Evolutionary conservation across 2,113 vertebrate genomes (phyloP).

Genomic region (Melospiza georgiana): DNA sequence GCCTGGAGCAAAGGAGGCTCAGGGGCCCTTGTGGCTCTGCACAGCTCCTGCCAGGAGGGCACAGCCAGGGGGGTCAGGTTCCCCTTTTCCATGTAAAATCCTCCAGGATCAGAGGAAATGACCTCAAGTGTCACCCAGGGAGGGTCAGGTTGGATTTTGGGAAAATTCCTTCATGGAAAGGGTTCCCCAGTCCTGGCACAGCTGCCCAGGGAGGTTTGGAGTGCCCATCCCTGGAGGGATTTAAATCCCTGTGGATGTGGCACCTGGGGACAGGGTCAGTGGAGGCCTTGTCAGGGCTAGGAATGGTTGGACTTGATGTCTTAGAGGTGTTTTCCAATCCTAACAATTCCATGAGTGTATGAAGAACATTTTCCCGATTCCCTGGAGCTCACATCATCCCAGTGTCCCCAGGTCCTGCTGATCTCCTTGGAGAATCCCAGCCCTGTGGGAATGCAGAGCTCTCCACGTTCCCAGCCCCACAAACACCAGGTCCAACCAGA

Average conservation of each 20-base stretch:
- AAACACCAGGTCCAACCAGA: accelerated
- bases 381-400: not conserved
- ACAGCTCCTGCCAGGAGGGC: not conserved
- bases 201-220: not conserved
- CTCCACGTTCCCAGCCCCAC: not conserved
- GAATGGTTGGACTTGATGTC: not conserved
- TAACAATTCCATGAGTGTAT: accelerated
- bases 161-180: not conserved
- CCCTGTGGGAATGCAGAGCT: accelerated
- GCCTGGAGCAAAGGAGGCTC: not conserved
- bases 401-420: not conserved
- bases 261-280: not conserved
- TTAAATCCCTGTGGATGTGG: not conserved
- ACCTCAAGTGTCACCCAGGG: accelerated
- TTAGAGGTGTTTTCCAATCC: not conserved
- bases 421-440: not conserved
- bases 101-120: not conserved
- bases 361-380: accelerated
- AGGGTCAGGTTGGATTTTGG: not conserved
- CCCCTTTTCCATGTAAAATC: not conserved
- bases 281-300: too few relatives aligned
- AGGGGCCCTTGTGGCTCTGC: not conserved
- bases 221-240: not conserved
- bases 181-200: not conserved
- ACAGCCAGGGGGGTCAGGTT: not conserved